Evolutionary conservation across 2,113 vertebrate species (phyloP).

Genomic region (Tonatia bakeri): DNA sequence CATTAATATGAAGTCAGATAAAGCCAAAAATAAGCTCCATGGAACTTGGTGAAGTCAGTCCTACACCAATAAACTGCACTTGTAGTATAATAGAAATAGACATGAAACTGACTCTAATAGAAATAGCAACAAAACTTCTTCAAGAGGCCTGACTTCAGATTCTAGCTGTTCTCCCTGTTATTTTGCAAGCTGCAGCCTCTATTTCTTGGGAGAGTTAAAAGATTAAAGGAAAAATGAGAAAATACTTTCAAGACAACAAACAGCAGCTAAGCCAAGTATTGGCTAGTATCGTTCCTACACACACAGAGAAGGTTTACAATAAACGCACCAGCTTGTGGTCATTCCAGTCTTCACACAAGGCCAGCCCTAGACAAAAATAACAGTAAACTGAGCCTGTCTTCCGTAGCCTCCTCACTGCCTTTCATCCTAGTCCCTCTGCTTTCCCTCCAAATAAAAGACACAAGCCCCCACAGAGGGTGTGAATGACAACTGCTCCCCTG

Average conservation of each 20-base stretch:
- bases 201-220: background rate
- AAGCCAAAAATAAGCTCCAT: too few relatives aligned
- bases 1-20: background rate
- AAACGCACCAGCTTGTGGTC: background rate
- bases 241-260: background rate
- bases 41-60: too few relatives aligned
- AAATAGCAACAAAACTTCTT: background rate
- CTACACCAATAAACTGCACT: too few relatives aligned
- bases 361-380: background rate
- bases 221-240: background rate
- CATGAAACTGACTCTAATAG: too few relatives aligned
- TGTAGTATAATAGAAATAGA: too few relatives aligned
- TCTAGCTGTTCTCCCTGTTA: background rate
- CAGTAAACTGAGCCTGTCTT: too few relatives aligned
- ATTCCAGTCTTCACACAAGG: background rate
- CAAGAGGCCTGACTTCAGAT: background rate
- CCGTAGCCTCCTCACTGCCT: too few relatives aligned
- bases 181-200: background rate
- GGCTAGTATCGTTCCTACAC: background rate
- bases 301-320: background rate
- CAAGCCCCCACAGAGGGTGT: background rate
- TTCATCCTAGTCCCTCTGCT: too few relatives aligned
- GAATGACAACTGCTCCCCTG: background rate
- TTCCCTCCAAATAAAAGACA: background rate
- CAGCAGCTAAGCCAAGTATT: background rate